A percentile compares a stretch with the other conserved stretches of the same genome.
Evolutionary conservation across 1,140 invertebrate genomes (phyloP).

Genomic region (Aricia agestis): DNA sequence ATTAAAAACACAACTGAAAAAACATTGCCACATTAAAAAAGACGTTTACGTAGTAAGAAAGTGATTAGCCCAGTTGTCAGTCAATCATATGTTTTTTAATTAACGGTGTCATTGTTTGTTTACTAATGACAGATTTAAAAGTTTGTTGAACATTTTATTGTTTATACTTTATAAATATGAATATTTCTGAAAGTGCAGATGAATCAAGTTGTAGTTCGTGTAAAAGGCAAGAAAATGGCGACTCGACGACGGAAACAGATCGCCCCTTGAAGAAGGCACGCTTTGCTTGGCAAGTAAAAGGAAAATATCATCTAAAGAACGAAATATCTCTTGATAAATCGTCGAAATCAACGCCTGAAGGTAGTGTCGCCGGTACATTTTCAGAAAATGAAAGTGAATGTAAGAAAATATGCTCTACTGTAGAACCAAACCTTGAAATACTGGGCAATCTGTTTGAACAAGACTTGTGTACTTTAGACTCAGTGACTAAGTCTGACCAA

Average conservation of each 20-base stretch:
- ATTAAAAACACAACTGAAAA: background rate
- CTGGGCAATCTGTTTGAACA: constrained; percentile 66
- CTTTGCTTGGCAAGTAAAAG: constrained; percentile 81
- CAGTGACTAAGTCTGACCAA: constrained; percentile 47
- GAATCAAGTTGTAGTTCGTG: constrained; percentile 68
- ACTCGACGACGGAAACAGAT: constrained; percentile 66
- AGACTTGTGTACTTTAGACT: constrained; percentile 64
- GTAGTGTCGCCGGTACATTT: constrained; percentile 38
- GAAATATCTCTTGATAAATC: constrained; percentile 44
- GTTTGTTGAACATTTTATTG: constrained; percentile 28
- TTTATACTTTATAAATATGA: constrained; percentile 50
- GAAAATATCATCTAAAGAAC: constrained; percentile 77
- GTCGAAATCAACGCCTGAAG: constrained; percentile 28
- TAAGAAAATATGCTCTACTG: constrained; percentile 44
- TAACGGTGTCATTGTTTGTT: constrained; percentile 72
- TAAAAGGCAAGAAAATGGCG: constrained; percentile 73
- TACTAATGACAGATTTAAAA: constrained; percentile 58
- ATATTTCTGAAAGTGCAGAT: constrained; percentile 50
- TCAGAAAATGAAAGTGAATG: constrained; percentile 38
- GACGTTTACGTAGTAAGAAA: constrained; percentile 23
- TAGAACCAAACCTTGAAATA: constrained; percentile 69
- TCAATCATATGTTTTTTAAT: constrained; percentile 71
- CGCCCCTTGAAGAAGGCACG: constrained; percentile 80
- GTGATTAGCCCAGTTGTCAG: constrained; percentile 66
- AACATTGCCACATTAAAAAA: background rate